Conservation (phyloP, 2,797 vertebrate species). For the Tamandua tetradactyla region DNA sequence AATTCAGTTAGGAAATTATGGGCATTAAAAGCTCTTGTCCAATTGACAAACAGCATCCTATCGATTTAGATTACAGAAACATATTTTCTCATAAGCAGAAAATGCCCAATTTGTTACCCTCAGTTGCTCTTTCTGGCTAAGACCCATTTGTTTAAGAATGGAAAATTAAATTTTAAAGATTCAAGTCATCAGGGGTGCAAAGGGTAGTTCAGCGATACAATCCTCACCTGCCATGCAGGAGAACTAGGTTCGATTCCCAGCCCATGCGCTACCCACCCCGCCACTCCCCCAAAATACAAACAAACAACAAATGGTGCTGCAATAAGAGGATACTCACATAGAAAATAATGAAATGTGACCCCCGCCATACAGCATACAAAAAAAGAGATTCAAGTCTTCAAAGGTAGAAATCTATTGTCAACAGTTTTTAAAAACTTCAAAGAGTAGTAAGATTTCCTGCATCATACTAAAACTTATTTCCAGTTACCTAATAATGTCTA, state of each 20-base stretch:
- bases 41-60: neutral
- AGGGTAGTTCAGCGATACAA: no score
- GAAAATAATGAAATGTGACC: no score
- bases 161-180: slow-evolving; percentile 39
- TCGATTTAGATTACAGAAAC: slow-evolving; percentile 22
- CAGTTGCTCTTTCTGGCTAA: slow-evolving; percentile 12
- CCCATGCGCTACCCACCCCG: no score
- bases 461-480: neutral
- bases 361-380: no score
- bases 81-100: slow-evolving; percentile 5
- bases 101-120: neutral
- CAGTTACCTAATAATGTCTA: neutral
- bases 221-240: no score
- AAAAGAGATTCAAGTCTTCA: slow-evolving; percentile 3
- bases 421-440: neutral
- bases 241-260: no score
- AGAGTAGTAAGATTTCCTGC: neutral
- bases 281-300: no score
- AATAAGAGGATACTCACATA: no score
- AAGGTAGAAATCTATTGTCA: neutral
- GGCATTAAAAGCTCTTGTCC: neutral
- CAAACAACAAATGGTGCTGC: no score
- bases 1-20: slow-evolving; percentile 40
- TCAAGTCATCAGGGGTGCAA: slow-evolving; percentile 16
- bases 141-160: neutral